phyloP scores from a whole-genome alignment of 2,888 invertebrate genomes.

The Pocota personata region DNA sequence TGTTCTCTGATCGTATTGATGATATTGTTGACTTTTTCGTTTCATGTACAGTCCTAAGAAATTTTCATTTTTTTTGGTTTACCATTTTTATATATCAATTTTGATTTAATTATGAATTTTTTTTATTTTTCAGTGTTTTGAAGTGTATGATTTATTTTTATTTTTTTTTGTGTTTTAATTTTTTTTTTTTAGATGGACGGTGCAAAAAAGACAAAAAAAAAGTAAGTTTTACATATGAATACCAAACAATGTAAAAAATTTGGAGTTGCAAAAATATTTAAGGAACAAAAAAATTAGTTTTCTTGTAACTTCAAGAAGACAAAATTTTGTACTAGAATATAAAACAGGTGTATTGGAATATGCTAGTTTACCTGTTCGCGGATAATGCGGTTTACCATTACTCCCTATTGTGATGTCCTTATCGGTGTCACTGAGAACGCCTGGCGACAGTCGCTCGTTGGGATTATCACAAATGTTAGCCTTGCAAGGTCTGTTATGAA shows the following conservation, averaged over 20 bases:
- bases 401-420: constrained; percentile 73
- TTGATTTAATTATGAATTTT: constrained; percentile 21
- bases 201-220: constrained; percentile 61
- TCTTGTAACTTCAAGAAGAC: constrained; percentile 51
- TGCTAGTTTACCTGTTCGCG: constrained; percentile 74
- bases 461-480: constrained; percentile 76
- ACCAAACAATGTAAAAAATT: constrained; percentile 57
- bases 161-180: constrained; percentile 16
- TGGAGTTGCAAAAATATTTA: constrained; percentile 60
- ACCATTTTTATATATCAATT: constrained; percentile 64
- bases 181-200: constrained; percentile 30
- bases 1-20: constrained; percentile 75
- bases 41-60: constrained; percentile 74
- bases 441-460: constrained; percentile 76
- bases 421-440: constrained; percentile 74
- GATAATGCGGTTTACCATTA: constrained; percentile 72
- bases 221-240: constrained; percentile 54
- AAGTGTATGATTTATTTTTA: constrained; percentile 19
- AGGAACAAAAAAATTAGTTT: constrained; percentile 36
- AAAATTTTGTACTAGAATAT: constrained; percentile 27
- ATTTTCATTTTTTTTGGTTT: constrained; percentile 60
- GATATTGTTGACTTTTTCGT: constrained; percentile 75
- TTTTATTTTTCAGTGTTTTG: constrained; percentile 12
- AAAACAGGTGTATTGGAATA: not conserved
- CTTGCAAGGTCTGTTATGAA: constrained; percentile 75